These are phyloP conservation scores for Pipistrellus nathusii DNA, from an alignment of 2,797 vertebrate genomes.

Conservation along the genomic window DNA sequence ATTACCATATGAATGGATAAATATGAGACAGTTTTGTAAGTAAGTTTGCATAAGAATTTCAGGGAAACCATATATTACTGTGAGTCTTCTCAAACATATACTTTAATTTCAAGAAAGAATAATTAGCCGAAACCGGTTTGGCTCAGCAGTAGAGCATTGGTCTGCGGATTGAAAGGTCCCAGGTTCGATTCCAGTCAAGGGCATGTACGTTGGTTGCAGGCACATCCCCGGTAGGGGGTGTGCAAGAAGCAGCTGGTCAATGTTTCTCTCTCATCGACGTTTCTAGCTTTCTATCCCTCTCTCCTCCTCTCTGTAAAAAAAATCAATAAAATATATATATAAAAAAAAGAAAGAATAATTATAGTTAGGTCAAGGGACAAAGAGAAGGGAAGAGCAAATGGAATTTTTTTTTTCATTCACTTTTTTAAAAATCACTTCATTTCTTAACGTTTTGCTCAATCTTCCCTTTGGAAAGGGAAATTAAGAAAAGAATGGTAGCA, in stretches of 20 bases:
- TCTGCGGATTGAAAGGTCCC: too few species aligned
- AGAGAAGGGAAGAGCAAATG: neutral
- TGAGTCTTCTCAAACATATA: neutral
- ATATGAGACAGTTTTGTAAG: neutral
- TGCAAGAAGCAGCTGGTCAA: too few species aligned
- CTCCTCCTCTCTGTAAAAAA: too few species aligned
- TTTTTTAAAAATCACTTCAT: neutral
- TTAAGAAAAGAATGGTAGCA: neutral
- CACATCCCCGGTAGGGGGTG: too few species aligned
- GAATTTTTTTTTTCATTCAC: neutral
- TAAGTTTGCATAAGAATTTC: conserved; percentile 20
- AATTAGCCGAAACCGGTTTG: too few species aligned
- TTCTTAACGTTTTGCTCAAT: neutral
- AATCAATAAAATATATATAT: too few species aligned
- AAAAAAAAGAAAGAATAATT: conserved; percentile 38
- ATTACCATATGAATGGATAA: neutral
- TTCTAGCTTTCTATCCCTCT: too few species aligned
- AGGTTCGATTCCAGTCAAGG: too few species aligned
- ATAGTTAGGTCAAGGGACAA: neutral
- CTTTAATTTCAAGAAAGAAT: conserved; percentile 43
- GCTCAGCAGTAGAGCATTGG: too few species aligned
- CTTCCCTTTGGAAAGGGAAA: conserved; percentile 34
- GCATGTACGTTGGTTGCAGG: too few species aligned
- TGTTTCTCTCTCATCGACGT: too few species aligned
- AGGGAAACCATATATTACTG: neutral